Evolutionary conservation across 2,888 invertebrate species (phyloP).

Genomic region (Hydrotaea diabolus): DNA sequence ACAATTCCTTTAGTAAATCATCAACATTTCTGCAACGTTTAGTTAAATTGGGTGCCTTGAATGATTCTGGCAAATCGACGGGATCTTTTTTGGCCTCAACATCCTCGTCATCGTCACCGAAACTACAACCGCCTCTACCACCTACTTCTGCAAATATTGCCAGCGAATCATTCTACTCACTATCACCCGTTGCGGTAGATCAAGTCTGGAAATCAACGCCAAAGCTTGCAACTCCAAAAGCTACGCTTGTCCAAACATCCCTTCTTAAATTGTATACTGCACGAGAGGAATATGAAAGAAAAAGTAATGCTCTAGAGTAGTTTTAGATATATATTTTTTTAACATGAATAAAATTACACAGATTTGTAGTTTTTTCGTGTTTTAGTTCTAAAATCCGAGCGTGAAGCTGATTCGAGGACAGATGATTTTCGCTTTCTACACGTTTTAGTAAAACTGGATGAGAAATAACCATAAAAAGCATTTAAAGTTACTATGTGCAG

Average conservation of each 20-base stretch:
- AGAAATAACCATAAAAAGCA: no score
- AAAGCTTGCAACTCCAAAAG: conserved; percentile 9
- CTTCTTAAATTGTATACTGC: conserved; percentile 47
- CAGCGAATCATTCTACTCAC: not conserved
- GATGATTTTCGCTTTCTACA: no score
- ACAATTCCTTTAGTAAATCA: not conserved
- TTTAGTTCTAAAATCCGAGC: no score
- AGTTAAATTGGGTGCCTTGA: not conserved
- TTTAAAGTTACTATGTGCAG: no score
- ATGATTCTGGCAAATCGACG: not conserved
- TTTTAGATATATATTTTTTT: no score
- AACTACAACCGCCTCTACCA: not conserved
- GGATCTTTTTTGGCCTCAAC: not conserved
- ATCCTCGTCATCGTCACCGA: not conserved
- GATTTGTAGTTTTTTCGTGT: no score
- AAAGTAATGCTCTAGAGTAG: conserved; percentile 39
- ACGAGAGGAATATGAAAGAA: conserved; percentile 50
- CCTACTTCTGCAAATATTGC: conserved; percentile 47
- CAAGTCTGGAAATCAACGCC: not conserved
- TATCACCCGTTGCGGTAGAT: no score
- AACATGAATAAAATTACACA: no score
- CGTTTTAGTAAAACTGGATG: no score
- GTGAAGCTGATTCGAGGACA: no score
- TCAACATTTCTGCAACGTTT: conserved; percentile 50
- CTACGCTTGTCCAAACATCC: not conserved